Percentiles rank a stretch among this genome's conserved stretches.
phyloP scores from a whole-genome alignment of 1,140 invertebrate genomes.

The Bactericera cockerelli region DNA sequence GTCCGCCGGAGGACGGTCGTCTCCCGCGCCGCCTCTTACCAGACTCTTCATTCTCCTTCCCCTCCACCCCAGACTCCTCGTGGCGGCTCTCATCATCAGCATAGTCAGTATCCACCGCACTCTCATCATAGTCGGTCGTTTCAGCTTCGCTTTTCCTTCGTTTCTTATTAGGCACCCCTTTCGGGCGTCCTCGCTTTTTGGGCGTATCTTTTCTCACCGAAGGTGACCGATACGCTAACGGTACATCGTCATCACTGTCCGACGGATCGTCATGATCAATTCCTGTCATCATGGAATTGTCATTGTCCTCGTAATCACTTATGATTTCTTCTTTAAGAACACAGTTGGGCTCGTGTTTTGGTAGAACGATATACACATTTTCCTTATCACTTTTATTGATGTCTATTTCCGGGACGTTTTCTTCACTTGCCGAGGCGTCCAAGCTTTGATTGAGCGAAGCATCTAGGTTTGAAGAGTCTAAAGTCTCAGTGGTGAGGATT shows the following conservation, averaged over 20 bases:
- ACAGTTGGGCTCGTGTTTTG: background rate
- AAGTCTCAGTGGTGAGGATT: background rate
- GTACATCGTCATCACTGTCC: background rate
- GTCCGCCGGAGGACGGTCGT: background rate
- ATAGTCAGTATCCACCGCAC: background rate
- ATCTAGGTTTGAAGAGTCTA: too few species aligned
- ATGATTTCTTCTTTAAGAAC: background rate
- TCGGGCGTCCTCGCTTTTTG: background rate
- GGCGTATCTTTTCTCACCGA: background rate
- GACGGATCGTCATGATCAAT: background rate
- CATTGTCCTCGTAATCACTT: background rate
- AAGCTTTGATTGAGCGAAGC: background rate
- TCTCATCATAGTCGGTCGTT: background rate
- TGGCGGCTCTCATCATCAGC: background rate
- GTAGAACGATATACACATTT: background rate
- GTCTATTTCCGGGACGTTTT: background rate
- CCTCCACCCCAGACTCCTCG: background rate
- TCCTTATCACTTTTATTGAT: background rate
- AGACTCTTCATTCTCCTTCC: background rate
- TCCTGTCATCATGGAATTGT: background rate
- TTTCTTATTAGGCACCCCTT: background rate
- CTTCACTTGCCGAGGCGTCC: background rate
- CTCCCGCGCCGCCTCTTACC: background rate
- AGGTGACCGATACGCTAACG: background rate
- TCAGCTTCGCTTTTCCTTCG: background rate